These are phyloP conservation scores for Agrochola lychnidis DNA, from an alignment of 2,888 invertebrate genomes.

Conservation along the genomic window DNA sequence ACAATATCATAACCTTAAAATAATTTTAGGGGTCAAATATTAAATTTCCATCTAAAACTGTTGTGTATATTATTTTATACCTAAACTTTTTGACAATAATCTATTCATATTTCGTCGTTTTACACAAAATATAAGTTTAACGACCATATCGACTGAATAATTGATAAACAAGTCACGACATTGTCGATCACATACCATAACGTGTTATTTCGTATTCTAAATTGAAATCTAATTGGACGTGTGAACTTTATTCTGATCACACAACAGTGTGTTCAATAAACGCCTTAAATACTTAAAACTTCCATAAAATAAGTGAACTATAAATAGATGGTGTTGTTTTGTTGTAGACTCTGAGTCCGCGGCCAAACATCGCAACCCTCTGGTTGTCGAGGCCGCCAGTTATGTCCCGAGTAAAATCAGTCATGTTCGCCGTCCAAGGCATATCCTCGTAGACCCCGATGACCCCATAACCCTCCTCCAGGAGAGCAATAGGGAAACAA, in stretches of 20 bases:
- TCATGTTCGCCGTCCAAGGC: too few species aligned
- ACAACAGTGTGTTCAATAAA: neutral
- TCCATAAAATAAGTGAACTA: neutral
- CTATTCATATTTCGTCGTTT: neutral
- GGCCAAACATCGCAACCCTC: too few species aligned
- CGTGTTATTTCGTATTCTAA: slow-evolving; percentile 15
- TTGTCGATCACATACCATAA: neutral
- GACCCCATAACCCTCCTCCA: too few species aligned
- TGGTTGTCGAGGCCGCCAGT: too few species aligned
- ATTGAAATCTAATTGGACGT: slow-evolving; percentile 27
- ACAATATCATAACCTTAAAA: slow-evolving; percentile 4
- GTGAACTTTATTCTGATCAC: slow-evolving; percentile 26
- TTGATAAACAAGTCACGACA: slow-evolving; percentile 25
- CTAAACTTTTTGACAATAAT: neutral
- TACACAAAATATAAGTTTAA: neutral
- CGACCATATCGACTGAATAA: neutral
- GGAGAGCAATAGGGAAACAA: too few species aligned
- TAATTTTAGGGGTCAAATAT: slow-evolving; percentile 15
- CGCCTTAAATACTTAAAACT: neutral
- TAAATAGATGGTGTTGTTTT: neutral
- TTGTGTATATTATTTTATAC: neutral
- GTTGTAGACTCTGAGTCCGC: too few species aligned
- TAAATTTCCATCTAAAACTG: neutral
- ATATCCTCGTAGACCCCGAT: too few species aligned
- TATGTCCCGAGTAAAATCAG: too few species aligned